Conservation (phyloP, 2,797 vertebrate species). For the Amblyopsis hoosieri region DNA sequence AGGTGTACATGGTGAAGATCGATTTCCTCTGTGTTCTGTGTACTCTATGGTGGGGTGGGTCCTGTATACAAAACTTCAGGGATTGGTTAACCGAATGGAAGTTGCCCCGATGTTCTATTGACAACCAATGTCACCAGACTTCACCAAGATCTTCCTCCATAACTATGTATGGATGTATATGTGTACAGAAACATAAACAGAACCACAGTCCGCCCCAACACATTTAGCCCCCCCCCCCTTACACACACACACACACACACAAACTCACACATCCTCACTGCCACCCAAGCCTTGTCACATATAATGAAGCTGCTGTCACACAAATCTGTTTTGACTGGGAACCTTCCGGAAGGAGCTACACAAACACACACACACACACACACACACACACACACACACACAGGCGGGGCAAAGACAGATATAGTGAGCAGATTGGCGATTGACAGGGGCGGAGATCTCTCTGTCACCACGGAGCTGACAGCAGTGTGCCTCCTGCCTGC, state of each 20-base stretch:
- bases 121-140: no score
- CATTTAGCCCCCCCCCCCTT: conserved; percentile 19
- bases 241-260: conserved; percentile 1
- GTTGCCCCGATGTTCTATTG: no score
- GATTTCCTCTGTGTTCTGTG: not conserved
- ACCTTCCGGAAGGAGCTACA: conserved; percentile 66
- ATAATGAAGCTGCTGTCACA: conserved; percentile 68
- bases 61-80: not conserved
- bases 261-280: conserved; percentile 14
- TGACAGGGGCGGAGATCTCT: conserved; percentile 76
- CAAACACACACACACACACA: conserved; percentile 17
- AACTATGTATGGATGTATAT: no score
- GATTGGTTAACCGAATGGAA: no score
- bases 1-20: conserved; percentile 14
- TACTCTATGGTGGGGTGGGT: not conserved
- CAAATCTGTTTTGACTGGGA: conserved; percentile 77
- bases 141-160: no score
- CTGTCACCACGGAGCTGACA: conserved; percentile 72
- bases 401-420: conserved; percentile 61
- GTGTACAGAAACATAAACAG: no score
- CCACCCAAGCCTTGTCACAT: conserved; percentile 59
- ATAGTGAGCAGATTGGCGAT: conserved; percentile 74
- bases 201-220: not conserved
- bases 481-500: conserved; percentile 47
- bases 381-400: conserved; percentile 42